Percentiles rank a stretch among this genome's conserved stretches.
Conservation (phyloP, 2,888 invertebrate species). For the Cephus runcator region DNA sequence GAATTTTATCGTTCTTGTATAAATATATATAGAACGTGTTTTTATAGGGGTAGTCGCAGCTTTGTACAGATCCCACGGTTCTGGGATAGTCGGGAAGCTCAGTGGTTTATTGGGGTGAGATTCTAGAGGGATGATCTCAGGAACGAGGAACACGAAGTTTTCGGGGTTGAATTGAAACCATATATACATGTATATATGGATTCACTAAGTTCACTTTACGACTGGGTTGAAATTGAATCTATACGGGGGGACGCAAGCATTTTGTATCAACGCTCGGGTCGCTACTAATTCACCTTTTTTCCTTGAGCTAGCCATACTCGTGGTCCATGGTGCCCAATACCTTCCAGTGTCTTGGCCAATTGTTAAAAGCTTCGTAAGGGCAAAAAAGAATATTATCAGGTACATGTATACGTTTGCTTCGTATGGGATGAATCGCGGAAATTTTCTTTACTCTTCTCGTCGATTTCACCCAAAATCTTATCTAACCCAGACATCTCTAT, state of each 20-base stretch:
- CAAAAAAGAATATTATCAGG: neutral
- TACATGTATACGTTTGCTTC: neutral
- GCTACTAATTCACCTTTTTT: neutral
- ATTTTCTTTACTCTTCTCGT: neutral
- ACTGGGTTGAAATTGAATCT: neutral
- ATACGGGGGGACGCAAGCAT: neutral
- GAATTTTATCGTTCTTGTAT: neutral
- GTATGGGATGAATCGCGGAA: conserved; percentile 9
- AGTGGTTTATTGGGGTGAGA: neutral
- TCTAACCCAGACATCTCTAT: conserved; percentile 37
- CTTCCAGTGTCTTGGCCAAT: neutral
- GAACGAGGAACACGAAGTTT: neutral
- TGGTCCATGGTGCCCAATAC: neutral
- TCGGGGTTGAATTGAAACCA: neutral
- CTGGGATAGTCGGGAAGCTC: neutral
- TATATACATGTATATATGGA: neutral
- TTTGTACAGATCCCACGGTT: neutral
- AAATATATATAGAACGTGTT: neutral
- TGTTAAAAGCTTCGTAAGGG: neutral
- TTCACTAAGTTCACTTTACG: neutral
- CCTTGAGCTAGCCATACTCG: neutral
- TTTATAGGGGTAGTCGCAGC: neutral
- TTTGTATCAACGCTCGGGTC: neutral
- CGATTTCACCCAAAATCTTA: conserved; percentile 21
- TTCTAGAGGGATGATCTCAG: neutral